Evolutionary conservation across 2,888 invertebrate species (phyloP), one percentile per base, ranked within the genome.

Genomic region (Agrilus cyanescens): DNA sequence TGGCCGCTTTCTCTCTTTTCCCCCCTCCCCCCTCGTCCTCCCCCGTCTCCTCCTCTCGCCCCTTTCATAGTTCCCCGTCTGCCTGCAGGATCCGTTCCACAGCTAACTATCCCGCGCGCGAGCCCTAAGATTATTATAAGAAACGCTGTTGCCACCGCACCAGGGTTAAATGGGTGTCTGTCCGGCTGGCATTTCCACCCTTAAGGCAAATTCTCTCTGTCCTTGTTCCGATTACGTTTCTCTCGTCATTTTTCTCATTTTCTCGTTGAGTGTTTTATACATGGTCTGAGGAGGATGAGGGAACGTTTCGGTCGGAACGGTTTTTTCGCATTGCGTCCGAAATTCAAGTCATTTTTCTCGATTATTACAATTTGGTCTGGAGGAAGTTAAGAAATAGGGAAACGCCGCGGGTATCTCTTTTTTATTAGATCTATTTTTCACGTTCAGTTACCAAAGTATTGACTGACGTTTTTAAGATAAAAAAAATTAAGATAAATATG

Each of bases 261-360:
- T 52, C 58, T 51, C 54, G 8, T n/a, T n/a, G 44, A 54, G 56
- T 55, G 57, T 56, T 57, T 59, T 57, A 61, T 61, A 62, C 60
- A 61, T 62, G 58, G 58, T 49, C 57, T 6, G 25, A 25, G 25
- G 25, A 55, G 59, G 55, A 62, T 59, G 59, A 61, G 62, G 60
- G 62, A 60, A 59, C 61, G 61, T 61, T 63, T 62, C 10, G 62
- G 62, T 62, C 58, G 63, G 59, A 63, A 63, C 61, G 61, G 60
- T 62, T 63, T 62, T 63, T 63, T 63, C 62, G 56, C 61, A 60
- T 61, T 64, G 63, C 62, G 63, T 63, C 63, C 62, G 63, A 63
- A 64, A 63, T 63, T 64, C 63, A 60, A 62, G 63, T 63, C 63
- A 63, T 65, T 65, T 65, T 61, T 63, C 60, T 60, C 63, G 63